Conservation (phyloP, 2,888 invertebrate genomes). For the Heliconius erato region DNA sequence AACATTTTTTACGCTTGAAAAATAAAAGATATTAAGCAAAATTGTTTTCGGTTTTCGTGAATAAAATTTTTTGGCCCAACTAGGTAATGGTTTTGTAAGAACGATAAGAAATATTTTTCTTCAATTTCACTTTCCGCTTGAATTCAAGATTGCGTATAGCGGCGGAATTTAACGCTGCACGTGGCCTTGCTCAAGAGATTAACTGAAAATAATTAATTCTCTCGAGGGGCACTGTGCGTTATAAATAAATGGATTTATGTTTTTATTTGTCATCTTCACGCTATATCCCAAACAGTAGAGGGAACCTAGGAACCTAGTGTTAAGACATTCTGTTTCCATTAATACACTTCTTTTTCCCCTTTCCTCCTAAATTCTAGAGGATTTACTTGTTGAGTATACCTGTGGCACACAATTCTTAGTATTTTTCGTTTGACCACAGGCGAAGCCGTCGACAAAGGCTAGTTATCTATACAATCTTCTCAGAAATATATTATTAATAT, state of each 20-base stretch:
- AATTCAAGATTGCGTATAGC: background rate
- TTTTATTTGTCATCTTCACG: too few species aligned
- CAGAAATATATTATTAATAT: too few species aligned
- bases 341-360: too few species aligned
- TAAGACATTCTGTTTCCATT: too few species aligned
- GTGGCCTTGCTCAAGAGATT: background rate
- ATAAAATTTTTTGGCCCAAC: background rate
- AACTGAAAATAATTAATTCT: background rate
- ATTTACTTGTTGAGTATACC: too few species aligned
- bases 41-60: background rate
- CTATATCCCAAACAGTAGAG: too few species aligned
- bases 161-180: background rate
- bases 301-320: too few species aligned
- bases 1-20: constrained; percentile 3
- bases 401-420: too few species aligned
- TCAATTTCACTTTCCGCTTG: background rate
- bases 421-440: too few species aligned
- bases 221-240: background rate
- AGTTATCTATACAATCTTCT: too few species aligned
- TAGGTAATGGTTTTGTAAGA: background rate
- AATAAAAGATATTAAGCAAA: constrained; percentile 11
- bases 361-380: too few species aligned
- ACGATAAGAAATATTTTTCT: background rate
- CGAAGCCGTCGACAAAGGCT: too few species aligned
- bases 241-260: background rate